Evolutionary conservation across 2,888 invertebrate genomes (phyloP), one percentile per base, ranked within the genome.

Genomic region (Microctonus hyperodae): DNA sequence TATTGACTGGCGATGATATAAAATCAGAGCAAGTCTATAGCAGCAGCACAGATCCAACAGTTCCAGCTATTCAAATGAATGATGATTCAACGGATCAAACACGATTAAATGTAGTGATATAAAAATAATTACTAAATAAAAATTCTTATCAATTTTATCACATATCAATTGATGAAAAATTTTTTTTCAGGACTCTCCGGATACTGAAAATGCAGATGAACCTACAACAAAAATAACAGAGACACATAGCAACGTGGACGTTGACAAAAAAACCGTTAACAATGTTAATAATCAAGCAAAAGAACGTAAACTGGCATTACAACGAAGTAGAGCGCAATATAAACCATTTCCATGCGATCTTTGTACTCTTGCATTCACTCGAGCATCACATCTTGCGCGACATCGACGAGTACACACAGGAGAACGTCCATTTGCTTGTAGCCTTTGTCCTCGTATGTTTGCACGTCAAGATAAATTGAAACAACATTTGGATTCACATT

Each of bases 401-500:
- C 91, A 91, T 81, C 87, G 89, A 72, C 86, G 91, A 69, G 90
- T 90, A 31, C 91, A 91, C 83, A 91, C 91, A 0, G 91, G 91
- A 67, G 90, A 91, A 83, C 84, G 90, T 10, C 91, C 91, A 2
- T 91, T 89, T 83, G 88, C 88, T 62, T 91, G 91, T 82, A 88
- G 87, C 74, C 87, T 89, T 71, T 91, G 91, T 83, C 90, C 90
- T 0, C 88, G 91, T 64, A 89, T 89, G 73, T 91, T 91, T 84
- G 90, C 91, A 23, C 85, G 91, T 67, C 90, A 90, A 73, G 91
- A 91, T 82, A 91, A 91, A 78, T 85, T 91, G 75, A 89, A 91
- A 70, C 88, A 91, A 74, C 91, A 91, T 62, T 65, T 82, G 69
- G 81, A 82, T 37, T 81, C 82, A 13, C 82, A 82, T 62, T 65